phyloP scores from a whole-genome alignment of 1,140 invertebrate genomes.

The Idris sp. region DNA sequence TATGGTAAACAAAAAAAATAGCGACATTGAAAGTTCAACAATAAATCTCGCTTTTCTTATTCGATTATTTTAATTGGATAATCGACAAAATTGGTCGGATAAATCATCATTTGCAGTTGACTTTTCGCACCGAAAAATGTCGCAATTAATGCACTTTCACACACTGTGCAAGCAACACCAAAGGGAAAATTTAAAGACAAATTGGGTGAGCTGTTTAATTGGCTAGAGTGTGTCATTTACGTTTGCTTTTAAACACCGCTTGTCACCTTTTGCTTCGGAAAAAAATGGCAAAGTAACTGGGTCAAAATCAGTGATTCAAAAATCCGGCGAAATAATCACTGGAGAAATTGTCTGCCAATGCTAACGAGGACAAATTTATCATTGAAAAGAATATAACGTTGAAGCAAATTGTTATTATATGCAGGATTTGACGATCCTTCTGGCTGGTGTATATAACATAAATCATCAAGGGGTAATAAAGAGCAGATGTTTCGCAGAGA shows the following conservation, averaged over 20 bases:
- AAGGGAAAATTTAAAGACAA: too few relatives aligned
- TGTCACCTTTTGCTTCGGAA: too few relatives aligned
- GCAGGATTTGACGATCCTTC: slow-evolving; percentile 9
- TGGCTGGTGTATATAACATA: too few relatives aligned
- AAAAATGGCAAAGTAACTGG: slow-evolving; percentile 38
- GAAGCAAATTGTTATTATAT: slow-evolving; percentile 41
- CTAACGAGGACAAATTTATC: slow-evolving; percentile 57
- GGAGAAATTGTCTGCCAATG: slow-evolving; percentile 39
- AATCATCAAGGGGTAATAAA: too few relatives aligned
- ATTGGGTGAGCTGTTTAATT: too few relatives aligned
- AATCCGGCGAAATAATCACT: slow-evolving; percentile 32
- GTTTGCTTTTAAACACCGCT: too few relatives aligned
- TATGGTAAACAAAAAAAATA: slow-evolving; percentile 9
- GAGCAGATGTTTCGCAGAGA: too few relatives aligned
- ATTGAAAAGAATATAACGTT: too few relatives aligned
- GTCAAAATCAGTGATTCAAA: slow-evolving; percentile 43
- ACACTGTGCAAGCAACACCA: too few relatives aligned
- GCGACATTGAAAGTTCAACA: slow-evolving; percentile 10
- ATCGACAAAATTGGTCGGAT: slow-evolving; percentile 6
- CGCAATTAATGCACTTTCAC: too few relatives aligned
- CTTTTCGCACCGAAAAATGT: slow-evolving; percentile 5
- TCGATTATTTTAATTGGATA: slow-evolving; percentile 16
- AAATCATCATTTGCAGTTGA: slow-evolving; percentile 3
- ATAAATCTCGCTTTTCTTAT: slow-evolving; percentile 32
- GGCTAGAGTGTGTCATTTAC: too few relatives aligned